Base-by-base conservation (phyloP, 2,888 invertebrate species). In the Prosopocoilus inquinatus region DNA sequence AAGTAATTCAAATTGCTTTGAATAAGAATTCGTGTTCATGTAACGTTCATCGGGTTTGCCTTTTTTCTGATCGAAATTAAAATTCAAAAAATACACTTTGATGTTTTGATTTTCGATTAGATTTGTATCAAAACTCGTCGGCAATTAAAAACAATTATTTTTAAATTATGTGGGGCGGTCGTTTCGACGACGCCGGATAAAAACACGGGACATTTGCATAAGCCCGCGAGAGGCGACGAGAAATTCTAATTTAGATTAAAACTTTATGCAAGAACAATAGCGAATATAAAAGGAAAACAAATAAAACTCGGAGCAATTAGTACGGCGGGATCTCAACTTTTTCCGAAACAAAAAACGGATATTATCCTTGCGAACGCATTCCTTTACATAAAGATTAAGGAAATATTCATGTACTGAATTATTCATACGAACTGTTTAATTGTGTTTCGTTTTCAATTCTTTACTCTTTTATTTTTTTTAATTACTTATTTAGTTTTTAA, bases 91-190 rank as follows among this genome's bases (percentile, higher is more conserved):
- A 28, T 28, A 28, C 20, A 28, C 20, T 28, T 28, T 7, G 20
- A 28, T 7, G 41, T 16, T 15, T 16, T 15, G 52, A 61, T 58
- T 64, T 64, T 61, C 61, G 58, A 60, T 62, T 65, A 64, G 63
- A 62, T 45, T 56, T 64, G 63, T 61, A 61, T 58, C 59, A 61
- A 53, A 61, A 61, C 50, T 61, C 61, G 50, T 57, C 59, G 56
- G 60, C 62, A 65, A 62, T 65, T 65, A 65, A 65, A 65, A 62
- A 61, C 62, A 60, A 64, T 65, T 65, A 64, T 65, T 65, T 65
- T 62, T 58, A 55, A 55, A 64, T 61, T 58, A 58, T 48, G 36
- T 43, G 47, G 55, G 55, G 55, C 57, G 60, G 49, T 51, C 48
- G 55, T 57, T 48, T 36, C 54, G 45, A 35, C 43, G 32, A 51